A percentile compares a stretch with the other conserved stretches of the same genome.
These are phyloP conservation scores for Peucedramus taeniatus DNA, from an alignment of 2,113 vertebrate genomes.

Conservation along the genomic window DNA sequence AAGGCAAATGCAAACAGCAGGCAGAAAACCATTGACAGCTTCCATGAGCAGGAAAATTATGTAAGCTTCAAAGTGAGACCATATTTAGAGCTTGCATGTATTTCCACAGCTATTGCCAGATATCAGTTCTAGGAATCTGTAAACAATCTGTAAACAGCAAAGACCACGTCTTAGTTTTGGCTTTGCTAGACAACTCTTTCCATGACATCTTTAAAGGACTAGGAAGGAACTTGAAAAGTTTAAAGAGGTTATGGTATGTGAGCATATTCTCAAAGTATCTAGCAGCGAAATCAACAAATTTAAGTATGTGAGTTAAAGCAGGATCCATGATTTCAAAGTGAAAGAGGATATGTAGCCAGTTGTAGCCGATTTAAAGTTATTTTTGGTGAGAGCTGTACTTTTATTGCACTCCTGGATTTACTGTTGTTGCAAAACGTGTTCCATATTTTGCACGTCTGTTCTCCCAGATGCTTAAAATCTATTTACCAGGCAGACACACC, in stretches of 20 bases:
- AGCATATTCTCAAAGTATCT: background rate
- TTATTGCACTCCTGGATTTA: background rate
- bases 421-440: background rate
- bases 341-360: background rate
- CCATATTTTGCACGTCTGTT: background rate
- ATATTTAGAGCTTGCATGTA: background rate
- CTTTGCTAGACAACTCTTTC: background rate
- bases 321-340: background rate
- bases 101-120: background rate
- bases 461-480: background rate
- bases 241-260: background rate
- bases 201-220: background rate
- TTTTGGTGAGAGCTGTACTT: background rate
- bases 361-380: background rate
- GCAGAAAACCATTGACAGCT: background rate
- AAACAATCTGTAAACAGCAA: conserved; percentile 8
- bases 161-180: background rate
- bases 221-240: background rate
- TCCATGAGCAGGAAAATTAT: background rate
- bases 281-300: background rate
- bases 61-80: background rate
- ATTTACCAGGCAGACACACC: background rate
- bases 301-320: background rate
- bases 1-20: background rate
- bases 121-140: background rate